A percentile compares a stretch with the other conserved stretches of the same genome.
phyloP scores from a whole-genome alignment of 2,888 invertebrate species.

The Folsomia candida region DNA sequence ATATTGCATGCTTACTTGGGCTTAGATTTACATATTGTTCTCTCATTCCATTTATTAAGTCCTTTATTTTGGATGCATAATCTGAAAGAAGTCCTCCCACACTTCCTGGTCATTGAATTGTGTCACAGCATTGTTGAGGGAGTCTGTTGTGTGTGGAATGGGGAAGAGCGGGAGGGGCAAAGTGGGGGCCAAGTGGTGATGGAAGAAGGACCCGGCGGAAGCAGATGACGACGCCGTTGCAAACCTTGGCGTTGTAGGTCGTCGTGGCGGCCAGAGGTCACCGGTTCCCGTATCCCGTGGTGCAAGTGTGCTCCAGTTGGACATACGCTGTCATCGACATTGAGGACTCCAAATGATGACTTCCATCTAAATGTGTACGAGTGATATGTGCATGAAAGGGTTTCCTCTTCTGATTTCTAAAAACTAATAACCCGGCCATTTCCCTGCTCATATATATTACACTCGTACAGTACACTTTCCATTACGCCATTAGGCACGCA shows the following conservation, averaged over 20 bases:
- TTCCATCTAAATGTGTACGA: no score
- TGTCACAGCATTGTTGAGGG: neutral
- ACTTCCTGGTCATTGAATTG: neutral
- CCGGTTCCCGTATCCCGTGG: conserved; percentile 26
- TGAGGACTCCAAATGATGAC: neutral
- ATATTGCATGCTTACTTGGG: conserved; percentile 13
- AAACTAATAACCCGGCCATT: neutral
- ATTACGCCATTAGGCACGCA: conserved; percentile 19
- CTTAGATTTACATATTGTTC: neutral
- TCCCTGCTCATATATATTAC: no score
- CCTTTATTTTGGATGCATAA: neutral
- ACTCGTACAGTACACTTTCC: no score
- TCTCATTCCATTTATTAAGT: neutral
- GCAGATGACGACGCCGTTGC: conserved; percentile 33
- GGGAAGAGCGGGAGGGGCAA: neutral
- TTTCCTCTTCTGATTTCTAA: neutral
- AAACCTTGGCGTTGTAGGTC: conserved; percentile 29
- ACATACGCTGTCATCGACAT: neutral
- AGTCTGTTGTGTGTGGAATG: neutral
- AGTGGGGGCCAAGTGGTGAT: neutral
- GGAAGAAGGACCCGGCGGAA: conserved; percentile 23
- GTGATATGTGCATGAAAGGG: conserved; percentile 9
- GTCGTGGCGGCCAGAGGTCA: conserved; percentile 21
- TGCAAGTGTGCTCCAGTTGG: conserved; percentile 12
- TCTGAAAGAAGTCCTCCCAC: neutral